Conservation (phyloP, 1,140 invertebrate species). For the Hestina assimilis region DNA sequence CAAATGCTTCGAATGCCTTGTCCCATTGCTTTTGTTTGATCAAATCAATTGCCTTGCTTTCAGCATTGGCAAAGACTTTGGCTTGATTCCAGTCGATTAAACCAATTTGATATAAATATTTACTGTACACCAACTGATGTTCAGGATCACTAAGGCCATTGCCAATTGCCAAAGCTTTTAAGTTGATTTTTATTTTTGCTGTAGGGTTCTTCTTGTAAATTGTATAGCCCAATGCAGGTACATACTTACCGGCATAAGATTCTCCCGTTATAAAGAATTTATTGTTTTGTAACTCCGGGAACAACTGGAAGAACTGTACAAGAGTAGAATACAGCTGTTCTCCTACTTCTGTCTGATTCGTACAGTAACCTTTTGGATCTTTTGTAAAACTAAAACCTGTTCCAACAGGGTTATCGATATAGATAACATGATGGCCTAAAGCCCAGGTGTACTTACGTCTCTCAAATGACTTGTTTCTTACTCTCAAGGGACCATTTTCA, state of each 20-base stretch:
- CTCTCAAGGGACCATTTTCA: constrained; percentile 87
- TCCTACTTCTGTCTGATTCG: constrained; percentile 83
- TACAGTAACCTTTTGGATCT: constrained; percentile 81
- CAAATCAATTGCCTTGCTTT: constrained; percentile 78
- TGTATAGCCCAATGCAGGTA: constrained; percentile 87
- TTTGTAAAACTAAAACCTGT: constrained; percentile 89
- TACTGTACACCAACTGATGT: constrained; percentile 87
- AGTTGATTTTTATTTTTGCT: constrained; percentile 80
- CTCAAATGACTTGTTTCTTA: constrained; percentile 60
- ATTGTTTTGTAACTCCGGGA: constrained; percentile 82
- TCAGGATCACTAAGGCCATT: constrained; percentile 91
- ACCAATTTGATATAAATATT: constrained; percentile 90
- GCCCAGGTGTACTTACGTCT: constrained; percentile 87
- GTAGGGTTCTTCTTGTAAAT: constrained; percentile 82
- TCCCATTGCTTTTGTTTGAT: constrained; percentile 82
- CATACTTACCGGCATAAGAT: constrained; percentile 92
- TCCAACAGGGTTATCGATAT: constrained; percentile 93
- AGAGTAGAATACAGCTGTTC: constrained; percentile 83
- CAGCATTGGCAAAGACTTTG: constrained; percentile 80
- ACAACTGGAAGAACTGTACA: constrained; percentile 86
- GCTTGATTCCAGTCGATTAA: constrained; percentile 84
- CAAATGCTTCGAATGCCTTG: constrained; percentile 85
- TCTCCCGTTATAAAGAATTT: constrained; percentile 91
- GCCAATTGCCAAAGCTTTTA: constrained; percentile 89
- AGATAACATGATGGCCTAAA: constrained; percentile 85